Conservation (phyloP, 1,140 invertebrate species). For the Cyrtorhinus lividipennis region DNA sequence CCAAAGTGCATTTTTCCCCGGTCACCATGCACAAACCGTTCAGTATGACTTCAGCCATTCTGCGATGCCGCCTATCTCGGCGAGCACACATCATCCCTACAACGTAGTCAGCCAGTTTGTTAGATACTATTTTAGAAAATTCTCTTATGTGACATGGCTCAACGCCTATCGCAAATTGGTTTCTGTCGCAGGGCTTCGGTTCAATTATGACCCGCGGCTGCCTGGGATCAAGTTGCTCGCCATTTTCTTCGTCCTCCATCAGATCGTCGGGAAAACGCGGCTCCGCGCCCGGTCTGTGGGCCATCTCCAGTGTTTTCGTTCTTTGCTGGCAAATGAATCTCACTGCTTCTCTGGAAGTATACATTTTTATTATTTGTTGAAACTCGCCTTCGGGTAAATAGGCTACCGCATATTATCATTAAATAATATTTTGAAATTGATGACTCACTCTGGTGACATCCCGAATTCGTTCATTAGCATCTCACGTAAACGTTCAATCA, state of each 20-base stretch:
- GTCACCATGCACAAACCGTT: conserved; percentile 18
- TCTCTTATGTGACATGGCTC: conserved; percentile 12
- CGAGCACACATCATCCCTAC: conserved; percentile 12
- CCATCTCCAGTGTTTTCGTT: background rate
- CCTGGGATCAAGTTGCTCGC: background rate
- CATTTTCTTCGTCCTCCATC: background rate
- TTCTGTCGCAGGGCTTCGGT: background rate
- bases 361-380: background rate
- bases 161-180: conserved; percentile 1
- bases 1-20: conserved; percentile 16
- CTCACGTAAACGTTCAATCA: conserved; percentile 5
- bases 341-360: conserved; percentile 18
- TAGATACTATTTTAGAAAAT: conserved; percentile 16
- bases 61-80: conserved; percentile 8
- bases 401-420: background rate
- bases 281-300: background rate
- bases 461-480: conserved; percentile 15
- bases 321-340: conserved; percentile 18
- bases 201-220: background rate
- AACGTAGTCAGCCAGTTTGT: conserved; percentile 19
- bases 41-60: conserved; percentile 18
- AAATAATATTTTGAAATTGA: no score
- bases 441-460: conserved; percentile 14
- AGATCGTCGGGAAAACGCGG: background rate
- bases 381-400: no score